These are phyloP conservation scores for Nymphalis io DNA, from an alignment of 1,140 invertebrate genomes.

Conservation along the genomic window DNA sequence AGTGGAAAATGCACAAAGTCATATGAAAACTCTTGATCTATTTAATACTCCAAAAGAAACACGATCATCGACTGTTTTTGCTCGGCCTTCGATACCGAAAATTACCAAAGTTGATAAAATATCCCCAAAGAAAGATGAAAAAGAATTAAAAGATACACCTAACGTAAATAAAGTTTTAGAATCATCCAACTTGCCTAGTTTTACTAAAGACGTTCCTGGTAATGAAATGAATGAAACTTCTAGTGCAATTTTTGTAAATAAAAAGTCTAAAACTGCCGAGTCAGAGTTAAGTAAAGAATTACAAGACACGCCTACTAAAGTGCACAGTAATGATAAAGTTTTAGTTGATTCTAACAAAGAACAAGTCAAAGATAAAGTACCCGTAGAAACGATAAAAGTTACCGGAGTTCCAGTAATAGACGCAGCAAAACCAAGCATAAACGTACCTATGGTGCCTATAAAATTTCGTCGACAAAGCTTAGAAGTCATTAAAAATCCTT, in stretches of 20 bases:
- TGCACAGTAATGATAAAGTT: not conserved
- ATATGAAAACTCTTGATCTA: conserved; percentile 63
- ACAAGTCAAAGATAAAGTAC: conserved; percentile 4
- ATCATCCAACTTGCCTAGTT: conserved; percentile 1
- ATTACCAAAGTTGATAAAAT: conserved; percentile 57
- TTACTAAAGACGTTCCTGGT: conserved; percentile 10
- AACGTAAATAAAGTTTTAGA: conserved; percentile 26
- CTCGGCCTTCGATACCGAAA: conserved; percentile 63
- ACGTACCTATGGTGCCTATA: conserved; percentile 59
- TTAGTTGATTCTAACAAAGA: not conserved
- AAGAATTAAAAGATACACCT: conserved; percentile 49
- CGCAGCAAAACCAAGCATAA: conserved; percentile 45
- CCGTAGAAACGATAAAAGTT: conserved; percentile 13
- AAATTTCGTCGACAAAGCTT: conserved; percentile 68
- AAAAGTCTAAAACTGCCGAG: not conserved
- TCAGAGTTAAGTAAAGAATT: not conserved
- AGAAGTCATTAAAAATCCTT: conserved; percentile 72
- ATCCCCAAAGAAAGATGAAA: conserved; percentile 64
- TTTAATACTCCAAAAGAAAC: conserved; percentile 47
- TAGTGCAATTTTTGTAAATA: not conserved
- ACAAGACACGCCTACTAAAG: conserved; percentile 11
- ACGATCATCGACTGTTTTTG: conserved; percentile 55
- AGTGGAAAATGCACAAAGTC: conserved; percentile 56
- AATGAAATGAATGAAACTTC: not conserved
- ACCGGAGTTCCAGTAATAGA: not conserved